phyloP scores from a whole-genome alignment of 2,797 vertebrate genomes.

The Saxicola maurus region DNA sequence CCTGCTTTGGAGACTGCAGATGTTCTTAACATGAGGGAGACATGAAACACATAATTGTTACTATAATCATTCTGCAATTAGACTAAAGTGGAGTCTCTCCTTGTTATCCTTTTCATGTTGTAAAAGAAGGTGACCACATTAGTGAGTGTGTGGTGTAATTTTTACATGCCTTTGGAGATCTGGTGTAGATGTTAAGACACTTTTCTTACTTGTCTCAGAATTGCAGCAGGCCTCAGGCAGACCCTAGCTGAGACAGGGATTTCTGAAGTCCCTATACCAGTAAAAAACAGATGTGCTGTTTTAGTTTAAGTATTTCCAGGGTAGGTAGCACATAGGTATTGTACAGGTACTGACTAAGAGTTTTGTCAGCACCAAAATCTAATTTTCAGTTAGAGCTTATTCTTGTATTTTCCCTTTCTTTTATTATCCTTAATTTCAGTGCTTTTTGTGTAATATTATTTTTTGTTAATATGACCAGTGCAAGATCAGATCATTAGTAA shows the following conservation, averaged over 20 bases:
- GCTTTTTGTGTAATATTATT: background rate
- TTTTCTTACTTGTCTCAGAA: background rate
- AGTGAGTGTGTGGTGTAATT: background rate
- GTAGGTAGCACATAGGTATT: background rate
- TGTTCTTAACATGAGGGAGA: background rate
- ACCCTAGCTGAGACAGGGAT: background rate
- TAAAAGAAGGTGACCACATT: background rate
- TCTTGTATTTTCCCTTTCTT: background rate
- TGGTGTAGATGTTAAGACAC: background rate
- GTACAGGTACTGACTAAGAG: background rate
- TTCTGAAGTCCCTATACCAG: background rate
- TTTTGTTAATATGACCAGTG: background rate
- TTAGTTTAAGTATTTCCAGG: background rate
- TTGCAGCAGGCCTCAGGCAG: background rate
- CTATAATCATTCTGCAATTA: background rate
- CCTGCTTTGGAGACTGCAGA: background rate
- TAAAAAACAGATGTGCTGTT: background rate
- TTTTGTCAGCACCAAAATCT: background rate
- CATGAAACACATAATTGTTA: background rate
- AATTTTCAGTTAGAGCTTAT: background rate
- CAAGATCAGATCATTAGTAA: background rate
- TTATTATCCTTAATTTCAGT: background rate
- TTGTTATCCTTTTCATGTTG: background rate
- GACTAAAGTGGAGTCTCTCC: background rate
- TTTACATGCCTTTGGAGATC: background rate